phyloP scores from a whole-genome alignment of 1,140 invertebrate species.

The Bombus difficillimus region DNA sequence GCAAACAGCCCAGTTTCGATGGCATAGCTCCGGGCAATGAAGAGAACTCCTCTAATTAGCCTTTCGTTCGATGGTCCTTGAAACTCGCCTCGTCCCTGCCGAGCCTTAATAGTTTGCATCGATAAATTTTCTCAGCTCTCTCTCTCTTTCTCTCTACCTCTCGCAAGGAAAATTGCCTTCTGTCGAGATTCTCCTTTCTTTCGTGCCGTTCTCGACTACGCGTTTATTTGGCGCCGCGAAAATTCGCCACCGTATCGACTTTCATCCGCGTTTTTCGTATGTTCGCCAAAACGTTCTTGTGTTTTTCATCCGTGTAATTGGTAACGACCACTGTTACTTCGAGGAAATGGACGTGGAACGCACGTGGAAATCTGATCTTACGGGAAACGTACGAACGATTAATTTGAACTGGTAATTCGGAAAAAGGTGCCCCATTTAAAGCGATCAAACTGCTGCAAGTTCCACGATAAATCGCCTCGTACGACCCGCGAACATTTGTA shows the following conservation, averaged over 20 bases:
- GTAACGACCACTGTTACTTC: neutral
- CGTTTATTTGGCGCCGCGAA: neutral
- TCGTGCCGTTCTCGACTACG: neutral
- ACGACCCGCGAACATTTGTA: neutral
- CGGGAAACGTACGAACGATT: neutral
- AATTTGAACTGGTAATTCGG: neutral
- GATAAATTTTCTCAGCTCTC: constrained; percentile 12
- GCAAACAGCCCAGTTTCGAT: constrained; percentile 1
- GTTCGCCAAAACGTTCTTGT: too few species aligned
- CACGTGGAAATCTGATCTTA: too few species aligned
- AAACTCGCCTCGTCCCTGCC: constrained; percentile 4
- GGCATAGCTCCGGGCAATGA: constrained; percentile 3
- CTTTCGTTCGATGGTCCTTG: constrained; percentile 37
- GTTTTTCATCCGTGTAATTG: too few species aligned
- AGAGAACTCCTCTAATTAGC: constrained; percentile 40
- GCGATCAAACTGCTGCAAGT: neutral
- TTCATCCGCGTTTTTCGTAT: neutral
- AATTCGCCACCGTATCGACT: neutral
- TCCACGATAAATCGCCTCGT: neutral
- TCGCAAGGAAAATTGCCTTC: neutral
- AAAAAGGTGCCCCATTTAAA: neutral
- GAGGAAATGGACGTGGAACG: neutral
- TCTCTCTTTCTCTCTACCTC: neutral
- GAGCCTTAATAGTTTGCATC: constrained; percentile 31
- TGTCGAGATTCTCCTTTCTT: neutral